Percentiles rank a stretch among this genome's conserved stretches.
Conservation (phyloP, 2,113 vertebrate species). For the Apus apus region DNA sequence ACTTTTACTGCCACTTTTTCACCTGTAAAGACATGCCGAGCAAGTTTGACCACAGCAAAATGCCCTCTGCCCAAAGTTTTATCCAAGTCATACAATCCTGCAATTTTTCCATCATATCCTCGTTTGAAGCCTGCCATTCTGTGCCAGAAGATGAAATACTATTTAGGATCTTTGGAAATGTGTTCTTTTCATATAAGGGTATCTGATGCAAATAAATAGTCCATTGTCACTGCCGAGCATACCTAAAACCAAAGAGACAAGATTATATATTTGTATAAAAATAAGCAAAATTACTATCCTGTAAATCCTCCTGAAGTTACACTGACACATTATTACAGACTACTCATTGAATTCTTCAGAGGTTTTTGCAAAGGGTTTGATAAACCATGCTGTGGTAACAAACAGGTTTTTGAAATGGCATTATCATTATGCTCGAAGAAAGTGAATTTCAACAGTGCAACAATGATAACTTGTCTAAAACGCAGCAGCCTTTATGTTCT, state of each 20-base stretch:
- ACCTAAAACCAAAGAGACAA: conserved; percentile 72
- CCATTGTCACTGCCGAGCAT: conserved; percentile 80
- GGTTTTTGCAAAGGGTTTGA: neutral
- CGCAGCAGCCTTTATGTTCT: neutral
- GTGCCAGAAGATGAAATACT: conserved; percentile 59
- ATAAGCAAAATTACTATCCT: neutral
- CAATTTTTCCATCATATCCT: conserved; percentile 97
- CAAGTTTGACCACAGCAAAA: conserved; percentile 97
- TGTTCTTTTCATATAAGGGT: conserved; percentile 80
- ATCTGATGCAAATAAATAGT: conserved; percentile 72
- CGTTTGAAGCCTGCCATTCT: conserved; percentile 97
- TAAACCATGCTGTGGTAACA: neutral
- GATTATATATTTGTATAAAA: neutral
- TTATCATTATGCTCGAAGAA: neutral
- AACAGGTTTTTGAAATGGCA: neutral
- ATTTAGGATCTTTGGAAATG: conserved; percentile 21
- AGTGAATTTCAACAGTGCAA: neutral
- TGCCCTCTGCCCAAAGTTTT: conserved; percentile 97
- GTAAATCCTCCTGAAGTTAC: neutral
- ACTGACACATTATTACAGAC: neutral
- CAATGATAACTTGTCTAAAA: neutral
- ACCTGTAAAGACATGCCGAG: conserved; percentile 96
- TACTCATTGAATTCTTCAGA: neutral
- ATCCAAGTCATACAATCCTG: conserved; percentile 96
- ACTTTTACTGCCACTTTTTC: conserved; percentile 99